Evolutionary conservation across 35 echinoderm and acorn worm species (phyloP).

Genomic region (Ophiothrix spiculata): DNA sequence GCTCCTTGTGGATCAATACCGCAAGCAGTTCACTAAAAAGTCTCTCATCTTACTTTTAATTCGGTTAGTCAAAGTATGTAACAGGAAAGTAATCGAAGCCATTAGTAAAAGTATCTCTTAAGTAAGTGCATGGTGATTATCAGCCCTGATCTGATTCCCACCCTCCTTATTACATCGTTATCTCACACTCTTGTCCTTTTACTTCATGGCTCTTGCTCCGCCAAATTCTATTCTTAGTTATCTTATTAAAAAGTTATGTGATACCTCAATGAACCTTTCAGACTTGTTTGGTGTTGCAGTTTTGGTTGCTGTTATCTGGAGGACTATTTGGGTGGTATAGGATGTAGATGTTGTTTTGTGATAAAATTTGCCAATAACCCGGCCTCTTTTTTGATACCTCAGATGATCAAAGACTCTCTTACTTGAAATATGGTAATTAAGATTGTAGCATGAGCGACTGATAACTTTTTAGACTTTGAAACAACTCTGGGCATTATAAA

Average conservation of each 20-base stretch:
- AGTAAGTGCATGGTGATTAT: not conserved
- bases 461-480: too few species aligned
- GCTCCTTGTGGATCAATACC: too few species aligned
- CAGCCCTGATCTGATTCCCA: not conserved
- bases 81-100: too few species aligned
- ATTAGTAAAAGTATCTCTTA: not conserved
- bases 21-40: too few species aligned
- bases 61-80: too few species aligned
- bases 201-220: not conserved
- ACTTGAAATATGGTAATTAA: too few species aligned
- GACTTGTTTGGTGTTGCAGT: not conserved
- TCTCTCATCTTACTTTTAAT: too few species aligned
- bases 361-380: too few species aligned
- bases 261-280: not conserved
- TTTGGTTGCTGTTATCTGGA: not conserved
- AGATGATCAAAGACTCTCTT: too few species aligned
- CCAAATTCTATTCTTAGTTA: not conserved
- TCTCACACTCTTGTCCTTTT: not conserved
- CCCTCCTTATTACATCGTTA: not conserved
- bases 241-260: not conserved
- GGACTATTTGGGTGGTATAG: not conserved
- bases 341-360: not conserved
- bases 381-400: too few species aligned
- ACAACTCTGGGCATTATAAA: too few species aligned
- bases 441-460: too few species aligned